Percentiles rank a stretch among this genome's conserved stretches.
These are phyloP conservation scores for Bradypus variegatus DNA, from an alignment of 2,797 vertebrate species.

Conservation along the genomic window DNA sequence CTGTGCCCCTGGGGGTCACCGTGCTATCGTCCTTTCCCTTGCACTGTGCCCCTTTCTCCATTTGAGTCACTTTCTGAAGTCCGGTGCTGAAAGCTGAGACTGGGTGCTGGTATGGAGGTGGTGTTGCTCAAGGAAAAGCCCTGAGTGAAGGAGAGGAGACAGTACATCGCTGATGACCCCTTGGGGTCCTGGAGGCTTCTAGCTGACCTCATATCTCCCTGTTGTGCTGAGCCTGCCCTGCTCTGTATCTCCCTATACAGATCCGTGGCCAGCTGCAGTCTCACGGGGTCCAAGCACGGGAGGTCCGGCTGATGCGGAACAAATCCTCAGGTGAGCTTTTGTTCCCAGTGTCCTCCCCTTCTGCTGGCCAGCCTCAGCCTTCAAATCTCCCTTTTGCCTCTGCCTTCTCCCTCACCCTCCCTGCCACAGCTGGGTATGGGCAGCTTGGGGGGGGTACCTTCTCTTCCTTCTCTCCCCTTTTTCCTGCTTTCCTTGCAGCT, in stretches of 20 bases:
- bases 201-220: background rate
- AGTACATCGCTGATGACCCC: background rate
- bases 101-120: background rate
- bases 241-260: conserved; percentile 67
- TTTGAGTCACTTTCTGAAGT: conserved; percentile 42
- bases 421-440: conserved; percentile 51
- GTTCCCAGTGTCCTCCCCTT: conserved; percentile 58
- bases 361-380: conserved; percentile 44
- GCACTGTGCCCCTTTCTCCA: conserved; percentile 18
- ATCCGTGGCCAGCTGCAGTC: conserved; percentile 87
- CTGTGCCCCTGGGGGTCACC: background rate
- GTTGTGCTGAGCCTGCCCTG: conserved; percentile 37
- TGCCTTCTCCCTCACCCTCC: conserved; percentile 43
- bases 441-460: conserved; percentile 37
- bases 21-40: conserved; percentile 20
- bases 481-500: conserved; percentile 25
- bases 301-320: conserved; percentile 91
- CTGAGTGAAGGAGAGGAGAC: background rate
- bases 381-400: conserved; percentile 51
- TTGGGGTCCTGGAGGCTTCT: background rate
- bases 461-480: conserved; percentile 31
- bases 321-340: conserved; percentile 90
- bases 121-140: background rate
- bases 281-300: conserved; percentile 85
- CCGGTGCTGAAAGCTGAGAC: conserved; percentile 22